Percentiles rank a stretch among this genome's conserved stretches.
Evolutionary conservation across 2,797 vertebrate species (phyloP).

Genomic region (Pelodytes ibericus): DNA sequence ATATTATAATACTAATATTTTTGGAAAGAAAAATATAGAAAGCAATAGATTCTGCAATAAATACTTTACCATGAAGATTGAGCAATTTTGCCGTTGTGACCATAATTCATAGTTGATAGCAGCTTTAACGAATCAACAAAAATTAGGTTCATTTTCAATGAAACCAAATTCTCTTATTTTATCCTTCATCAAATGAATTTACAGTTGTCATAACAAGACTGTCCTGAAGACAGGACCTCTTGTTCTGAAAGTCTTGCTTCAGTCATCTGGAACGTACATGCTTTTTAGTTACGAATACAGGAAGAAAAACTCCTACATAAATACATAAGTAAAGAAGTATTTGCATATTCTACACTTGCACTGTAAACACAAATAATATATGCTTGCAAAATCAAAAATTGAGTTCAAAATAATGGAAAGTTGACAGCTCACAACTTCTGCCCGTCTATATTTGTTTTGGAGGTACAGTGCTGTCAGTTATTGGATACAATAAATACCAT

Average conservation of each 20-base stretch:
- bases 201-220: slow-evolving; percentile 68
- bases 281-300: slow-evolving; percentile 61
- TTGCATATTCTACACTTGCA: slow-evolving; percentile 35
- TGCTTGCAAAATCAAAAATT: not conserved
- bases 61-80: no score
- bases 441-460: not conserved
- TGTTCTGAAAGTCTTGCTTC: slow-evolving; percentile 67
- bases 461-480: not conserved
- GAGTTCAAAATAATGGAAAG: not conserved
- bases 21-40: no score
- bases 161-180: slow-evolving; percentile 25
- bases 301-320: slow-evolving; percentile 36
- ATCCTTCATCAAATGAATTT: slow-evolving; percentile 54
- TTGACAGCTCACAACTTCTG: not conserved
- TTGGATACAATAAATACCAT: no score
- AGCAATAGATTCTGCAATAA: no score
- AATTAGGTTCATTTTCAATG: slow-evolving; percentile 33
- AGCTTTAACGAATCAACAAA: slow-evolving; percentile 53
- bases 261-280: slow-evolving; percentile 64
- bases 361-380: slow-evolving; percentile 12
- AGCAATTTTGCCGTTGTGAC: no score
- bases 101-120: slow-evolving; percentile 8
- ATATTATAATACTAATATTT: no score
- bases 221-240: slow-evolving; percentile 65
- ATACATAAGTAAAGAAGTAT: slow-evolving; percentile 46